Evolutionary conservation across 2,113 vertebrate genomes (phyloP).

Genomic region (Corydoras sp.): DNA sequence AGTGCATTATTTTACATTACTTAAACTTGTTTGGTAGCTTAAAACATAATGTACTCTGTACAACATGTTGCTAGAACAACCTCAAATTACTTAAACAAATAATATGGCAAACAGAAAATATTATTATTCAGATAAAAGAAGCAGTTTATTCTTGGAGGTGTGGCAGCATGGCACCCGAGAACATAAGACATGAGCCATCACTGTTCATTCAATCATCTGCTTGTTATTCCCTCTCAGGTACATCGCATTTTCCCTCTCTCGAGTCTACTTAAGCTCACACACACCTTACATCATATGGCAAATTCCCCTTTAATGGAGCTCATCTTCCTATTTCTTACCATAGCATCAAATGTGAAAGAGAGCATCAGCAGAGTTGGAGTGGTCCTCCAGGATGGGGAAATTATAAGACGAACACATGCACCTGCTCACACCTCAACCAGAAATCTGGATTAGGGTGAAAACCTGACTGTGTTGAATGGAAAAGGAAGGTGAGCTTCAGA

Average conservation of each 20-base stretch:
- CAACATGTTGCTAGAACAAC: no score
- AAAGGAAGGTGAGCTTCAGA: neutral
- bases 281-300: neutral
- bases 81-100: no score
- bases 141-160: no score
- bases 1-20: no score
- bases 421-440: slow-evolving; percentile 32
- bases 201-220: no score
- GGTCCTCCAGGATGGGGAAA: slow-evolving; percentile 22
- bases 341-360: slow-evolving; percentile 16
- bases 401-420: slow-evolving; percentile 36
- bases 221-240: no score
- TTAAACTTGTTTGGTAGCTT: no score
- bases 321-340: slow-evolving; percentile 19
- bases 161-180: no score
- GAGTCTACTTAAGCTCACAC: neutral
- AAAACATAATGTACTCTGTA: no score
- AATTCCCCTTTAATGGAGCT: neutral
- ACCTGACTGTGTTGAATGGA: neutral
- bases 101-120: no score
- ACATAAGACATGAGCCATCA: no score
- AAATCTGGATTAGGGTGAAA: slow-evolving; percentile 27
- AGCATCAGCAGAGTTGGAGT: slow-evolving; percentile 19
- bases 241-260: neutral
- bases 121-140: no score